Conservation (phyloP, 2,797 vertebrate species). For the Cyprinella venusta region DNA sequence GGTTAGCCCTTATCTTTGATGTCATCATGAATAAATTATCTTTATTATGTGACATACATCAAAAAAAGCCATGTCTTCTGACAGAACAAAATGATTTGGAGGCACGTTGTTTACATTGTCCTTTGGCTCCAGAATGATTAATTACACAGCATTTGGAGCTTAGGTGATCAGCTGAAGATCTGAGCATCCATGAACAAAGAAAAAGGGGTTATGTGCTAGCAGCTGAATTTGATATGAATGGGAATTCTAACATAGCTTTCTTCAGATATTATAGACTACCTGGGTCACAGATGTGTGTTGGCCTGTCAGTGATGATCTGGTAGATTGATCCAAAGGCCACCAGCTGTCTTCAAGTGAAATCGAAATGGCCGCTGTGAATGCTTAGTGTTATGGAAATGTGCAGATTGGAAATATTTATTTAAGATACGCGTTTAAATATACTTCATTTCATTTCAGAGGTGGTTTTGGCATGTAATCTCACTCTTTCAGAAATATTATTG, state of each 20-base stretch:
- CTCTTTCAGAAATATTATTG: conserved; percentile 51
- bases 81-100: not conserved
- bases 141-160: not conserved
- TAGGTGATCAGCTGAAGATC: not conserved
- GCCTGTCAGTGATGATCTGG: not conserved
- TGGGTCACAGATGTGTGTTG: conserved; percentile 17
- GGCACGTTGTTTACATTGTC: not conserved
- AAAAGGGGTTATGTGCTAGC: not conserved
- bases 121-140: too few relatives aligned
- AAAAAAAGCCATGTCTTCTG: not conserved
- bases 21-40: not conserved
- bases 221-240: not conserved
- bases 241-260: not conserved
- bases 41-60: not conserved
- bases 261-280: not conserved
- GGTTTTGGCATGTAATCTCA: conserved; percentile 49
- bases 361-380: not conserved
- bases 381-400: not conserved
- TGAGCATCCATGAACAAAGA: not conserved
- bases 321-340: conserved; percentile 10
- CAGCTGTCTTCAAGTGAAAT: conserved; percentile 4
- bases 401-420: not conserved
- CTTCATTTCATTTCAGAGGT: conserved; percentile 38
- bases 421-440: not conserved
- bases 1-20: not conserved